These are phyloP conservation scores for Seladonia tumulorum DNA, from an alignment of 2,888 invertebrate species.

Conservation along the genomic window DNA sequence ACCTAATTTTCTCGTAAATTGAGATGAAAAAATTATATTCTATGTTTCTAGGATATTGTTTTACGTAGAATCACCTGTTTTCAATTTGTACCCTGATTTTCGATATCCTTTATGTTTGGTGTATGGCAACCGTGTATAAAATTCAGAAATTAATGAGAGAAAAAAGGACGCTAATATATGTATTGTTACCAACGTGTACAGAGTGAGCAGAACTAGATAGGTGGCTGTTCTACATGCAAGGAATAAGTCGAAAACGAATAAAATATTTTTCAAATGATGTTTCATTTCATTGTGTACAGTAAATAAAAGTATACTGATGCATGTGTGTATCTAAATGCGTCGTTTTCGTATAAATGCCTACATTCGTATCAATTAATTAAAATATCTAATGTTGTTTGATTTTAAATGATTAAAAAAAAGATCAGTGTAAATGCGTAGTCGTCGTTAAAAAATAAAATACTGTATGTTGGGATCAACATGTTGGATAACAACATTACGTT, in stretches of 20 bases:
- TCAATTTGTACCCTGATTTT: neutral
- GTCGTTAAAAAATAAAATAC: conserved; percentile 24
- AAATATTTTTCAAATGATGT: neutral
- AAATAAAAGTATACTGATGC: conserved; percentile 31
- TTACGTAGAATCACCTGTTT: neutral
- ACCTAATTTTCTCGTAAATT: neutral
- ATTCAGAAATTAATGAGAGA: neutral
- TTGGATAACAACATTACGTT: conserved; percentile 21
- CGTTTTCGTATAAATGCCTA: conserved; percentile 31
- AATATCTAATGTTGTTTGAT: neutral
- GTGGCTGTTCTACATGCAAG: neutral
- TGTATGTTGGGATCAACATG: too few relatives aligned
- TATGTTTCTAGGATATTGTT: neutral
- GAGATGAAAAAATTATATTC: neutral
- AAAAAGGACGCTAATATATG: neutral
- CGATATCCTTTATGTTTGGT: conserved; percentile 20
- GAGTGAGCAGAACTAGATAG: neutral
- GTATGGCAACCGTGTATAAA: neutral
- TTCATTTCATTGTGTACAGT: conserved; percentile 23
- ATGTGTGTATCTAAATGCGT: conserved; percentile 30
- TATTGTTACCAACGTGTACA: neutral
- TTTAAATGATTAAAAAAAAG: conserved; percentile 4
- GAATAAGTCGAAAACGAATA: conserved; percentile 5
- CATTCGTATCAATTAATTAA: conserved; percentile 24
- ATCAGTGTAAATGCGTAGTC: neutral